Conservation (phyloP, 2,888 invertebrate species). For the Dolichomitus sp. region DNA sequence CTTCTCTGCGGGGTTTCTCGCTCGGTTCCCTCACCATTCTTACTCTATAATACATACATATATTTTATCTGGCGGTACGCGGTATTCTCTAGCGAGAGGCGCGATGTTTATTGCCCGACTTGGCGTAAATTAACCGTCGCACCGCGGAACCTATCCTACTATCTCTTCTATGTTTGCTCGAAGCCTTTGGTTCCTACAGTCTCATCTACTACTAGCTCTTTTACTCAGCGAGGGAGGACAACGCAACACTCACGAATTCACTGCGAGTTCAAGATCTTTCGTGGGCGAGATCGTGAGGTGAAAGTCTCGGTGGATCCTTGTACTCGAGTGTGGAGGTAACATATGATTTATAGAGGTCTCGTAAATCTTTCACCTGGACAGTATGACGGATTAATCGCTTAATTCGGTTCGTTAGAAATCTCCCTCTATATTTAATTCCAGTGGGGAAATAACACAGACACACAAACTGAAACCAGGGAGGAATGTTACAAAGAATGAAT, state of each 20-base stretch:
- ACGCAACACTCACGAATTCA: slow-evolving; percentile 39
- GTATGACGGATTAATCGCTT: slow-evolving; percentile 32
- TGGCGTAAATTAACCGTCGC: slow-evolving; percentile 81
- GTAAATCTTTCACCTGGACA: slow-evolving; percentile 17
- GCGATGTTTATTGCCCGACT: slow-evolving; percentile 84
- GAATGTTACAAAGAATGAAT: neutral
- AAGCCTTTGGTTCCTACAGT: slow-evolving; percentile 7
- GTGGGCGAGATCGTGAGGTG: slow-evolving; percentile 43
- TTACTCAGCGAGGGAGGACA: slow-evolving; percentile 11
- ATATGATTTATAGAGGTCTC: slow-evolving; percentile 26
- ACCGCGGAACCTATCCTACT: slow-evolving; percentile 60
- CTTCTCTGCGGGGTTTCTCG: slow-evolving; percentile 59
- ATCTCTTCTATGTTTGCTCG: neutral
- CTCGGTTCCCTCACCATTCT: slow-evolving; percentile 49
- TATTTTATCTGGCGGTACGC: slow-evolving; percentile 63
- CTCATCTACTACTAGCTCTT: slow-evolving; percentile 9
- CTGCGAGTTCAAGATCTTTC: slow-evolving; percentile 31
- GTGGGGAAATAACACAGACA: neutral
- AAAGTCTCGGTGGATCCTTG: slow-evolving; percentile 31
- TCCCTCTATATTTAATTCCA: neutral
- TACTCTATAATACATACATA: slow-evolving; percentile 45
- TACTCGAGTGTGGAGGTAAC: slow-evolving; percentile 3
- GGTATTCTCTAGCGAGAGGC: slow-evolving; percentile 83
- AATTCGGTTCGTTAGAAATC: slow-evolving; percentile 38
- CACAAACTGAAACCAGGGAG: neutral